Base-by-base conservation (phyloP, 2,797 vertebrate genomes). In the Bradypodion ventrale region DNA sequence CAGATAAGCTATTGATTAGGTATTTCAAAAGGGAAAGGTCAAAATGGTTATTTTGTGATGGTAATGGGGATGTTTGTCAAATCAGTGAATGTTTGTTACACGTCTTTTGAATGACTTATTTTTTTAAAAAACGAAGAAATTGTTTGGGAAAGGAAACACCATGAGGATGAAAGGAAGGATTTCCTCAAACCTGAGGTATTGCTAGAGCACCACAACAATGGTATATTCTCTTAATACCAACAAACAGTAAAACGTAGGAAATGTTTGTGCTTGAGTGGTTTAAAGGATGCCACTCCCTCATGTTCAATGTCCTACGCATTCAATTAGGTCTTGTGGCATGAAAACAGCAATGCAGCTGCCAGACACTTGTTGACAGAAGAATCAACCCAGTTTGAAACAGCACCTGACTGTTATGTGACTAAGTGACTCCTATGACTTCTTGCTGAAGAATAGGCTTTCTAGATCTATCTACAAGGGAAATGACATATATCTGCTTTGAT, bases 71-170 rank as follows among this genome's bases (percentile, higher is more conserved):
- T 89, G 85, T 42, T 87, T 85, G 88, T 95, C 94, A 95, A 94
- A 93, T 91, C 90, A 66, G 90, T 92, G 89, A 94, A 91, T 89
- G 68, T 84, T 91, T 92, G 88, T 89, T 88, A 92, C 79, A 89
- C 87, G 94, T 87, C 78, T 46, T 66, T 93, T 90, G 91, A 94
- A 93, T 89, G 89, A 42, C 87, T 90, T 92, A 93, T 93, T 91
- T n/a, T 92, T 94, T 40, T 2, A 60, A 59, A 92, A 93, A 90
- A 44, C 16, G 35, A 60, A 32, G 10, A 95, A 42, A 56, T 32
- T 96, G 94, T 96, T 95, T 93, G 91, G 92, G 90, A 95, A 95
- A 96, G 95, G 96, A 96, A 96, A 95, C 93, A 92, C 91, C 23
- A 89, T 92, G 94, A 90, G 75, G 90, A 93, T 59, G 37, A 65